Evolutionary conservation across 2,113 vertebrate genomes (phyloP), one percentile per base, ranked within the genome.

Genomic region (Aleadryas rufinucha): DNA sequence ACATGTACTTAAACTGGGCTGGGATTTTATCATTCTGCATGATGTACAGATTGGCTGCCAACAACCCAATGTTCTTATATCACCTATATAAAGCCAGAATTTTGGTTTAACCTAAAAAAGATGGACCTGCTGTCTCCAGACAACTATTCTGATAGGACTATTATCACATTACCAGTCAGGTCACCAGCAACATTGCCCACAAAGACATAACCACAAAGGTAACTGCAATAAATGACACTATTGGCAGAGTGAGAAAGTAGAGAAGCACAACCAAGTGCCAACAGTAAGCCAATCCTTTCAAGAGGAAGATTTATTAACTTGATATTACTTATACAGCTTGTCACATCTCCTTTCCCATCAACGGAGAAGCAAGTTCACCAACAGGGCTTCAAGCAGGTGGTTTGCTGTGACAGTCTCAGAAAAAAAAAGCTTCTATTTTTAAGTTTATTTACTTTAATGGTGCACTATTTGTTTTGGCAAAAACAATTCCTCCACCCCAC

Each of bases 21-120:
- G 47, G 52, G 92, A 90, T 39, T 14, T 5, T n/a, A 74, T 59
- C 4, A 28, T 63, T 91, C 39, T 70, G 31, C 16, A 49, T 0
- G 0, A 53, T 26, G 6, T 10, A 68, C 1, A 64, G 15, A 33
- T n/a, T 31, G 2, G 8, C 20, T 61, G 45, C 42, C 45, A 78
- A 61, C 27, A 79, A 79, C 12, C 14, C 10, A n/a, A 26, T 45
- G 20, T 8, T 76, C 27, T 33, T 52, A 3, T 26, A 56, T 47
- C 11, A 47, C 8, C 39, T 45, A 47, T 15, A 30, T 84, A 14
- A 77, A 66, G 12, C 33, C 53, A 63, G 16, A 83, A 41, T 59
- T 64, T 56, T 35, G 5, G 54, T 63, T 90, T 76, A 42, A 68
- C 47, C 52, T 59, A 66, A 24, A 42, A 42, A 79, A 68, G 21